phyloP scores from a whole-genome alignment of 2,797 vertebrate species.

The Xyrichtys novacula region DNA sequence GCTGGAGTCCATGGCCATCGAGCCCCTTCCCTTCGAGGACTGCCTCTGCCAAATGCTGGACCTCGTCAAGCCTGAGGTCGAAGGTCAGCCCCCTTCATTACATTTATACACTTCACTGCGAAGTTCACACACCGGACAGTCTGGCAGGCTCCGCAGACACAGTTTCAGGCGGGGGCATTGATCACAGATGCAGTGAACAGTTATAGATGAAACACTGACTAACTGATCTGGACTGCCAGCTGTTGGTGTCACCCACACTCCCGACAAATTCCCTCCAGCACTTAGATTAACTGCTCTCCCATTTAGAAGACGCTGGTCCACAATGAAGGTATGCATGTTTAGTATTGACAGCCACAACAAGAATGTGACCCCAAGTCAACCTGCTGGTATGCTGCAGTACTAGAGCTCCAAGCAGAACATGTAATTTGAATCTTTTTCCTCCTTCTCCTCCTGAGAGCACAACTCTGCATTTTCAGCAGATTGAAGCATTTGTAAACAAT shows the following conservation, averaged over 20 bases:
- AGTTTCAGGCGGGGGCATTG: slow-evolving; percentile 30
- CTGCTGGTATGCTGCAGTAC: slow-evolving; percentile 10
- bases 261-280: slow-evolving; percentile 49
- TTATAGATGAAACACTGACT: slow-evolving; percentile 36
- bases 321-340: slow-evolving; percentile 28
- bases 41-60: slow-evolving; percentile 98
- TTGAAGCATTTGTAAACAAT: background rate
- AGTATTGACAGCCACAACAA: slow-evolving; percentile 48
- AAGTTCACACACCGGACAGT: slow-evolving; percentile 16
- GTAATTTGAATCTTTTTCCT: slow-evolving; percentile 42
- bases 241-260: slow-evolving; percentile 57
- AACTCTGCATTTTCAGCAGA: background rate
- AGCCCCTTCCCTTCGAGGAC: slow-evolving; percentile 94
- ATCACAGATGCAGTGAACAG: slow-evolving; percentile 35
- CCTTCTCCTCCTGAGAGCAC: background rate
- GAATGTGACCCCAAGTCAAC: slow-evolving; percentile 57
- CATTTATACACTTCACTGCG: slow-evolving; percentile 26
- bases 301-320: slow-evolving; percentile 40
- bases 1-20: slow-evolving; percentile 92
- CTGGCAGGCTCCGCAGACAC: slow-evolving; percentile 2
- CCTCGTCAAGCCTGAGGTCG: slow-evolving; percentile 90
- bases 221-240: slow-evolving; percentile 42
- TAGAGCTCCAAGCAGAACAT: slow-evolving; percentile 23
- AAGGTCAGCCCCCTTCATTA: slow-evolving; percentile 82
- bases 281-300: slow-evolving; percentile 42